Evolutionary conservation across 2,113 vertebrate genomes (phyloP).

Genomic region (Brachirus orientalis): DNA sequence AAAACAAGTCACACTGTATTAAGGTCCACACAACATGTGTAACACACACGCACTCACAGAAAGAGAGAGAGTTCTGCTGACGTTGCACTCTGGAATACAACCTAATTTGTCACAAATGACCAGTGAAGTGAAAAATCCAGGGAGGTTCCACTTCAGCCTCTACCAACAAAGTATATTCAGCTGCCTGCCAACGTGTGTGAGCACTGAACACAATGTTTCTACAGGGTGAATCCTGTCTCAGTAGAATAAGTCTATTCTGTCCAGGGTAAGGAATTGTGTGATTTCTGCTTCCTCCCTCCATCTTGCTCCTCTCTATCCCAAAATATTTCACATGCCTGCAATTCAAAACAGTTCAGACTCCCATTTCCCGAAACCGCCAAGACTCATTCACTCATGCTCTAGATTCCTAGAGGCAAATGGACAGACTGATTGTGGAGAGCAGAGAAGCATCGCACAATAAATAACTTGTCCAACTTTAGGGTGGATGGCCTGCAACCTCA

Average conservation of each 20-base stretch:
- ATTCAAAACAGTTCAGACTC: neutral
- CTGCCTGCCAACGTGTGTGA: neutral
- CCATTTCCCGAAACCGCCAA: too few relatives aligned
- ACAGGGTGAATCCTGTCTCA: slow-evolving; percentile 5
- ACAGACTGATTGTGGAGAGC: too few relatives aligned
- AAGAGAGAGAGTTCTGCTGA: slow-evolving; percentile 1
- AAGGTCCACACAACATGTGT: too few relatives aligned
- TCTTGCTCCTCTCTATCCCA: neutral
- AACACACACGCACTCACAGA: neutral
- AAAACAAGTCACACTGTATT: too few relatives aligned
- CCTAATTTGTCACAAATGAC: slow-evolving; percentile 16
- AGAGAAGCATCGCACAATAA: too few relatives aligned
- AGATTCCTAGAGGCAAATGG: too few relatives aligned
- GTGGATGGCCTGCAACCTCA: too few relatives aligned
- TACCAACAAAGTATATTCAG: neutral
- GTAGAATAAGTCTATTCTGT: slow-evolving; percentile 4
- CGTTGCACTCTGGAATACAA: neutral
- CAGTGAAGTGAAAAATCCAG: slow-evolving; percentile 1
- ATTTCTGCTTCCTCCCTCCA: neutral
- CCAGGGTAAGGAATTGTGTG: neutral
- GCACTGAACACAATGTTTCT: neutral
- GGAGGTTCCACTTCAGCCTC: neutral
- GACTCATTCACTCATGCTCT: too few relatives aligned
- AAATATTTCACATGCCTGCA: neutral
- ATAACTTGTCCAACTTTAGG: too few relatives aligned